Conservation (phyloP, 2,113 vertebrate species). For the Hoplias malabaricus region DNA sequence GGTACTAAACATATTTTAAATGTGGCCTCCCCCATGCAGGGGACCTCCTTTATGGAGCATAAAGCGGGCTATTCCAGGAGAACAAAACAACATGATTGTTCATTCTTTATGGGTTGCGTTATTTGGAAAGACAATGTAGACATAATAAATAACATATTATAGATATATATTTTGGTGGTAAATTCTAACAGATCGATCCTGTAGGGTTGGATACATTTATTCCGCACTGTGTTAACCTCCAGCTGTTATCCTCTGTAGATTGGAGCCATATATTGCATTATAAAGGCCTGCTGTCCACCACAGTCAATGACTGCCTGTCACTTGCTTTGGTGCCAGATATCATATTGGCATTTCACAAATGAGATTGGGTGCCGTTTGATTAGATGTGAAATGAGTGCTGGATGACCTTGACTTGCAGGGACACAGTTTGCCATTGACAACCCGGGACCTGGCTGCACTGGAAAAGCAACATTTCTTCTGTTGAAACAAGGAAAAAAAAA, state of each 20-base stretch:
- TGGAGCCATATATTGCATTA: slow-evolving; percentile 40
- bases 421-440: slow-evolving; percentile 43
- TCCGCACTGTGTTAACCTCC: slow-evolving; percentile 5
- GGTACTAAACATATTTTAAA: too few species aligned
- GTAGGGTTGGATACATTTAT: neutral
- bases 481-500: neutral
- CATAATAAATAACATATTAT: too few species aligned
- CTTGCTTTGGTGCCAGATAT: slow-evolving; percentile 53
- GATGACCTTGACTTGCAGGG: slow-evolving; percentile 45
- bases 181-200: too few species aligned
- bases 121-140: too few species aligned
- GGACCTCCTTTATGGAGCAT: too few species aligned
- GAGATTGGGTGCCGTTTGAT: slow-evolving; percentile 47
- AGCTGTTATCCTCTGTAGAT: slow-evolving; percentile 22
- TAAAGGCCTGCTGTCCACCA: slow-evolving; percentile 19
- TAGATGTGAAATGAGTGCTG: slow-evolving; percentile 45
- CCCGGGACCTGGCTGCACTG: slow-evolving; percentile 1
- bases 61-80: too few species aligned
- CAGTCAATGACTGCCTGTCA: slow-evolving; percentile 45
- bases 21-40: too few species aligned
- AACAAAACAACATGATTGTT: too few species aligned
- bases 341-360: slow-evolving; percentile 60
- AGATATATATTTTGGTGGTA: too few species aligned
- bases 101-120: too few species aligned
- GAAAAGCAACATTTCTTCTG: slow-evolving; percentile 32